Percentiles rank a stretch among this genome's conserved stretches.
Conservation (phyloP, 2,113 vertebrate genomes). For the Rhinoptilus africanus region DNA sequence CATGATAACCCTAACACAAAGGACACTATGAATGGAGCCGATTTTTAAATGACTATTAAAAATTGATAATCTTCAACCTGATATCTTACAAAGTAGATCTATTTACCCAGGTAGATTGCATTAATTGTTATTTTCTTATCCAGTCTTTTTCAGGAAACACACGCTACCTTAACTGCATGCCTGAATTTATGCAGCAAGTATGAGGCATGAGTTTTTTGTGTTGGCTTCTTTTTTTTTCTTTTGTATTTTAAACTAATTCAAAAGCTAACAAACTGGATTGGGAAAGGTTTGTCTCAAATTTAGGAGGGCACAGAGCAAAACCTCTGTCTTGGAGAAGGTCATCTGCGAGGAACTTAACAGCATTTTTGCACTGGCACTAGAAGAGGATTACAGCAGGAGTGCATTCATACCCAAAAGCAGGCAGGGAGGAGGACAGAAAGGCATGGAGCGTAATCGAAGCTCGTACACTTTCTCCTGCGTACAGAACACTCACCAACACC, state of each 20-base stretch:
- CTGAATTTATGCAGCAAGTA: not conserved
- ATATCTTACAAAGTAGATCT: not conserved
- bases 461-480: not conserved
- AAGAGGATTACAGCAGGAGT: not conserved
- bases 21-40: not conserved
- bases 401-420: not conserved
- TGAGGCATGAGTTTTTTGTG: not conserved
- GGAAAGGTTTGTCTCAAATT: not conserved
- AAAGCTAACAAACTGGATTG: not conserved
- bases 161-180: not conserved
- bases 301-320: not conserved
- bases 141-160: not conserved
- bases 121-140: not conserved
- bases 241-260: not conserved
- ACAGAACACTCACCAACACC: not conserved
- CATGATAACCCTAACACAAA: not conserved
- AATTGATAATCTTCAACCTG: not conserved
- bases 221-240: not conserved
- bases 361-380: not conserved
- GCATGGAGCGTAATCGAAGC: not conserved
- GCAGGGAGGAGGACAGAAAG: not conserved
- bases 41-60: not conserved
- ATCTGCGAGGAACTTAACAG: not conserved
- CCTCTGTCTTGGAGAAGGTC: not conserved
- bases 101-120: not conserved